Percentiles rank a stretch among this genome's conserved stretches.
phyloP scores from a whole-genome alignment of 2,888 invertebrate species.

The Yponomeuta evonymella region DNA sequence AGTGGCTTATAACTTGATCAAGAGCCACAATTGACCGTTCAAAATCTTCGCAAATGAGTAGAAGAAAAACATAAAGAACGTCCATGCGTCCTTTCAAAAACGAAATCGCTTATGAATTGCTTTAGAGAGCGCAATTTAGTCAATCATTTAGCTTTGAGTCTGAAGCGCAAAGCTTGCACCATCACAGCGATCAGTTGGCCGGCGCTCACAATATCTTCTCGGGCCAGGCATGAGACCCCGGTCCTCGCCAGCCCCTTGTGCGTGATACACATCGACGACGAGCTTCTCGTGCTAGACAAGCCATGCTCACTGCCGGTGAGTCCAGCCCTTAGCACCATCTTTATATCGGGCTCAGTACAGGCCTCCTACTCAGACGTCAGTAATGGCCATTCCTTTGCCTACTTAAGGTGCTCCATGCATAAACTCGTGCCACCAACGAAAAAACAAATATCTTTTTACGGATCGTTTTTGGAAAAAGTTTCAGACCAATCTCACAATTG shows the following conservation, averaged over 20 bases:
- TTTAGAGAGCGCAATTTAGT: too few relatives aligned
- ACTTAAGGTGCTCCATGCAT: not conserved
- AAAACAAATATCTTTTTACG: too few relatives aligned
- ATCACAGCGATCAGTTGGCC: slow-evolving; percentile 8
- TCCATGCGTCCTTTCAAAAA: too few relatives aligned
- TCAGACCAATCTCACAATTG: too few relatives aligned
- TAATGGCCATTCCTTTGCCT: too few relatives aligned
- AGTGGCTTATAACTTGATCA: too few relatives aligned
- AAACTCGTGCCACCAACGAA: not conserved
- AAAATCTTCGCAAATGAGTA: too few relatives aligned
- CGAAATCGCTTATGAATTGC: too few relatives aligned
- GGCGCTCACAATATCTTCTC: slow-evolving; percentile 40
- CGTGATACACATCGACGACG: slow-evolving; percentile 88
- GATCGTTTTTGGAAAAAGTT: too few relatives aligned
- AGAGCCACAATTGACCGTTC: too few relatives aligned
- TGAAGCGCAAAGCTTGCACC: slow-evolving; percentile 7
- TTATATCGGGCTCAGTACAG: not conserved
- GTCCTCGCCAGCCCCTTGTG: slow-evolving; percentile 87
- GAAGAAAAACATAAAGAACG: too few relatives aligned
- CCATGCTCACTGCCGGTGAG: slow-evolving; percentile 92
- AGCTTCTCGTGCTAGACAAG: slow-evolving; percentile 92
- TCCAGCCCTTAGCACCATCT: slow-evolving; percentile 51
- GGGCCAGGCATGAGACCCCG: slow-evolving; percentile 90
- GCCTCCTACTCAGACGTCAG: too few relatives aligned
- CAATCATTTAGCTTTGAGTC: not conserved